Conservation (phyloP, 2,113 vertebrate species). For the Phaetusa simplex region DNA sequence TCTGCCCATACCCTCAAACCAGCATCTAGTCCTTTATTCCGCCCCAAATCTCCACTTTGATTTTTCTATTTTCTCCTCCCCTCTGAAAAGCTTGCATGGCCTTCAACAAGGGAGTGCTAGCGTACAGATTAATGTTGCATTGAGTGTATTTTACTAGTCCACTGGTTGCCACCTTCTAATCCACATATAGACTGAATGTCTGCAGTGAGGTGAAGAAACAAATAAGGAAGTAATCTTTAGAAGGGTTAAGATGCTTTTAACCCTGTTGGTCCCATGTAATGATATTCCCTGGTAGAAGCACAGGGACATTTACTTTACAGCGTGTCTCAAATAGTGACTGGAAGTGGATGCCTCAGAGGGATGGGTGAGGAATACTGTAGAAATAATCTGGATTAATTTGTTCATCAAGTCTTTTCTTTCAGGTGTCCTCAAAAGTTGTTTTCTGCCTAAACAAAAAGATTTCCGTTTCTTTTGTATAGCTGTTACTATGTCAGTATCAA, state of each 20-base stretch:
- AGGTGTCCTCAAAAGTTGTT: neutral
- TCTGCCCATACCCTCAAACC: neutral
- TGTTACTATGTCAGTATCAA: neutral
- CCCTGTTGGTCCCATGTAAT: neutral
- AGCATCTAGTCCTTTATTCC: neutral
- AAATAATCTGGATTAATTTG: neutral
- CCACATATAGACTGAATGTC: neutral
- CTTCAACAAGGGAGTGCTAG: neutral
- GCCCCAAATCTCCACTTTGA: neutral
- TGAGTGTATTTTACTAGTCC: neutral
- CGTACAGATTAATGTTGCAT: neutral
- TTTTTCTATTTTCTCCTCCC: neutral
- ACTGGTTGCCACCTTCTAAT: neutral
- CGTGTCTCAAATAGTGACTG: accelerated
- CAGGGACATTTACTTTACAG: neutral
- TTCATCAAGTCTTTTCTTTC: neutral
- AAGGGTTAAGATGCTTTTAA: neutral
- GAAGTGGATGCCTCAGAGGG: neutral
- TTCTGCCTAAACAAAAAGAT: neutral
- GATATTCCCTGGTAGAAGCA: neutral
- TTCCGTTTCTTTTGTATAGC: neutral
- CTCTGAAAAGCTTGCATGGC: neutral
- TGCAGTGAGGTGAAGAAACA: neutral
- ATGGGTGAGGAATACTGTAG: neutral
- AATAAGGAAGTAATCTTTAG: neutral